Conservation (phyloP, 2,113 vertebrate genomes). For the Oenanthe oenanthe region DNA sequence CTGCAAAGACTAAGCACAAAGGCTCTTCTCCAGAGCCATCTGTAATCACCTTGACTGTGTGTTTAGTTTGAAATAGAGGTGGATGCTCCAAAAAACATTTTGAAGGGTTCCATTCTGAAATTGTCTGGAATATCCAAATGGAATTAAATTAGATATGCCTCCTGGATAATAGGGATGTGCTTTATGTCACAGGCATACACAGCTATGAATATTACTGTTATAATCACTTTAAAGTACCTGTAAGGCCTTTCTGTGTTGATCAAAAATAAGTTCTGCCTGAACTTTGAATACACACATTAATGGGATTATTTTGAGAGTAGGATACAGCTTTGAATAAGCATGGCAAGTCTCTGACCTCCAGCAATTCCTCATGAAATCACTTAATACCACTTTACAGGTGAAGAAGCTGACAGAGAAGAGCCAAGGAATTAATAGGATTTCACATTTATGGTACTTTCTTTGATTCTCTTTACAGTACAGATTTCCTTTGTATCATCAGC, state of each 20-base stretch:
- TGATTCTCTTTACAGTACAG: background rate
- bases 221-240: constrained; percentile 10
- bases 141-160: background rate
- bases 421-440: constrained; percentile 26
- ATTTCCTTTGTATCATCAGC: background rate
- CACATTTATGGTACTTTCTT: background rate
- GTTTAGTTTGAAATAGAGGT: background rate
- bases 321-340: constrained; percentile 20
- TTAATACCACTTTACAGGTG: constrained; percentile 41
- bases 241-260: constrained; percentile 6
- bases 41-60: background rate
- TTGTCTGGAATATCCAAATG: background rate
- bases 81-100: background rate
- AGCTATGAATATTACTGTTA: background rate
- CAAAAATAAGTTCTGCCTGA: constrained; percentile 27
- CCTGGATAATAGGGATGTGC: background rate
- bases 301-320: constrained; percentile 25
- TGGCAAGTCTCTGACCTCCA: background rate
- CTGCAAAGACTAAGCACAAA: background rate
- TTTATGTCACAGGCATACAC: background rate
- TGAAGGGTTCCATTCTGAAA: background rate
- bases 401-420: constrained; percentile 16
- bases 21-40: background rate
- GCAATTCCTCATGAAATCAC: constrained; percentile 16
- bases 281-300: constrained; percentile 14